Evolutionary conservation across 1,140 invertebrate species (phyloP).

Genomic region (Cryptotermes secundus): DNA sequence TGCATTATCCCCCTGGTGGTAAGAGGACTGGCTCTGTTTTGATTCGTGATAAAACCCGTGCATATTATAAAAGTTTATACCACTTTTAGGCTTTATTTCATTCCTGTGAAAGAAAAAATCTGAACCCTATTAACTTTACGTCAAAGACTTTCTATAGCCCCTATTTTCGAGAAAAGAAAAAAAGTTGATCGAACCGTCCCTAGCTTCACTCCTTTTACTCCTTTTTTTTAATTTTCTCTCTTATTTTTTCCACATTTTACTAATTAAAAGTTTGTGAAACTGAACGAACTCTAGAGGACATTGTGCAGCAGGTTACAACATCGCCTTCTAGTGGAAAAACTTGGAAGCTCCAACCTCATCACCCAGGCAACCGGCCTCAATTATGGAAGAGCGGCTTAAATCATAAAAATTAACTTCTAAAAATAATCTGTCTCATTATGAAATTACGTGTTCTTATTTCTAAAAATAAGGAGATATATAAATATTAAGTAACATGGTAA

Average conservation of each 20-base stretch:
- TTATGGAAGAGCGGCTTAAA: neutral
- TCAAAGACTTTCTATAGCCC: slow-evolving; percentile 16
- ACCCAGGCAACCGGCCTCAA: slow-evolving; percentile 1
- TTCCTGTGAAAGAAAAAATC: neutral
- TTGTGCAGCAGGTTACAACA: slow-evolving; percentile 22
- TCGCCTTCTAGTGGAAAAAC: slow-evolving; percentile 15
- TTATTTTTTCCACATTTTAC: slow-evolving; percentile 23
- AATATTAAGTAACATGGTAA: no score
- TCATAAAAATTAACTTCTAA: neutral
- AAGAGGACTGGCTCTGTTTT: neutral
- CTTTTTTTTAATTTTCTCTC: neutral
- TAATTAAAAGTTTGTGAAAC: slow-evolving; percentile 31
- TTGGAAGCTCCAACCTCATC: slow-evolving; percentile 24
- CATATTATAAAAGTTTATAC: slow-evolving; percentile 14
- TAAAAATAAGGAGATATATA: no score
- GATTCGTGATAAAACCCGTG: neutral
- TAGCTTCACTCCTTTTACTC: slow-evolving; percentile 3
- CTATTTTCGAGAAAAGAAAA: neutral
- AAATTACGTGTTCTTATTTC: no score
- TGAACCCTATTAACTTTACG: slow-evolving; percentile 19
- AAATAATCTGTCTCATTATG: neutral
- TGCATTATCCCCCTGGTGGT: neutral
- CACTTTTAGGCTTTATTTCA: neutral
- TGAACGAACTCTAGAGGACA: slow-evolving; percentile 27
- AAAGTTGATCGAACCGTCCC: slow-evolving; percentile 10